Conservation (phyloP, 2,888 invertebrate species). For the Lepetodrilus schrolli region DNA sequence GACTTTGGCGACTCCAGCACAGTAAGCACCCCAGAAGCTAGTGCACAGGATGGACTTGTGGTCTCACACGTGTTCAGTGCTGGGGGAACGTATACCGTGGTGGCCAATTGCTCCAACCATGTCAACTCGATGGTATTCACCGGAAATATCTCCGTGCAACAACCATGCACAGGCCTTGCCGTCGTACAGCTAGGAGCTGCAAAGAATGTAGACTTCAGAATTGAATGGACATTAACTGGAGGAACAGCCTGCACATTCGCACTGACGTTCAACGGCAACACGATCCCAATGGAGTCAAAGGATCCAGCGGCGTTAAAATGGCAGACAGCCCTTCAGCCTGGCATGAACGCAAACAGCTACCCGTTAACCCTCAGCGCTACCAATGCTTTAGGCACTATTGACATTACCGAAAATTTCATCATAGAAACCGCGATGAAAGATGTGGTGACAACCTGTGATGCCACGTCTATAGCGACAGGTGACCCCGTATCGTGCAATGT, state of each 20-base stretch:
- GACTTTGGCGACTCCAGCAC: slow-evolving; percentile 46
- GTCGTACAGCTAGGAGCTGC: slow-evolving; percentile 52
- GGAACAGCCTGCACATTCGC: slow-evolving; percentile 50
- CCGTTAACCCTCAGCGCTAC: slow-evolving; percentile 39
- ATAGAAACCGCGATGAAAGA: slow-evolving; percentile 45
- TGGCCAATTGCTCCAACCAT: slow-evolving; percentile 53
- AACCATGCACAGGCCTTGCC: slow-evolving; percentile 54
- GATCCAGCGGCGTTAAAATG: slow-evolving; percentile 30
- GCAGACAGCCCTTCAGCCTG: slow-evolving; percentile 20
- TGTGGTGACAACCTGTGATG: slow-evolving; percentile 35
- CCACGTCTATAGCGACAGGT: slow-evolving; percentile 33
- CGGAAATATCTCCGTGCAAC: slow-evolving; percentile 46
- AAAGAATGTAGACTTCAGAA: slow-evolving; percentile 36
- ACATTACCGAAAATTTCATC: slow-evolving; percentile 34
- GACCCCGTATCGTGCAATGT: slow-evolving; percentile 44
- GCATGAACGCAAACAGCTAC: slow-evolving; percentile 11
- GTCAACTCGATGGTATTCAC: slow-evolving; percentile 38
- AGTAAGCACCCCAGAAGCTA: slow-evolving; percentile 28
- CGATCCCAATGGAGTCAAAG: slow-evolving; percentile 21
- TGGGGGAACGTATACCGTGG: slow-evolving; percentile 44
- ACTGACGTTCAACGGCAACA: slow-evolving; percentile 43
- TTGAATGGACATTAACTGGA: slow-evolving; percentile 45
- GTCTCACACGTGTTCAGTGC: slow-evolving; percentile 45
- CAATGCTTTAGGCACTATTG: slow-evolving; percentile 40
- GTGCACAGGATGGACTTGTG: slow-evolving; percentile 26